Conservation (phyloP, 2,797 vertebrate genomes). For the Mormyrus proboscirostris region DNA sequence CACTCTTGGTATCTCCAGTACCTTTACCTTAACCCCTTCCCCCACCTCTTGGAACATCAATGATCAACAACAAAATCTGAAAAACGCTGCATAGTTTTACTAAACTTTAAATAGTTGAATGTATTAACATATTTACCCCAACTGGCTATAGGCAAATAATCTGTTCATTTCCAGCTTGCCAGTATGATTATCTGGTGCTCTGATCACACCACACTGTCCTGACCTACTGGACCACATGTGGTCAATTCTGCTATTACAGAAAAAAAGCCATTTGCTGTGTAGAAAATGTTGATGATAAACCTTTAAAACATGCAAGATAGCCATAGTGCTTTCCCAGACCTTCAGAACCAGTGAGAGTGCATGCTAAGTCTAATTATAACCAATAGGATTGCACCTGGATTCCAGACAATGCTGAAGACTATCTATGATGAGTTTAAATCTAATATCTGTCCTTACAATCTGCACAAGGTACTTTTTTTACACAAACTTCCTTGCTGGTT, state of each 20-base stretch:
- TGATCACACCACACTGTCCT: not conserved
- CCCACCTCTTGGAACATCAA: not conserved
- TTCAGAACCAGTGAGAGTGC: not conserved
- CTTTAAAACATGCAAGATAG: not conserved
- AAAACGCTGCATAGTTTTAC: not conserved
- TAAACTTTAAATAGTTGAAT: not conserved
- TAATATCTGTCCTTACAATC: not conserved
- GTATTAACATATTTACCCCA: not conserved
- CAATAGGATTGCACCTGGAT: not conserved
- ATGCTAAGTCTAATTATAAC: not conserved
- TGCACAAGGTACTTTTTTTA: not conserved
- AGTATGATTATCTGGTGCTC: not conserved
- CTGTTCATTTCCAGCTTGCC: not conserved
- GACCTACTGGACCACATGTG: not conserved
- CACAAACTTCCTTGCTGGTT: not conserved
- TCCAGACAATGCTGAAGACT: not conserved
- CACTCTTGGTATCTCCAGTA: not conserved
- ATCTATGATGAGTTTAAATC: not conserved
- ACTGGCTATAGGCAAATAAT: not conserved
- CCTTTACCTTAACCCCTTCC: not conserved
- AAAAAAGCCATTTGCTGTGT: not conserved
- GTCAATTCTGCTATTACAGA: not conserved
- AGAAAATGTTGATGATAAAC: not conserved
- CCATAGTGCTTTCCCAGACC: not conserved
- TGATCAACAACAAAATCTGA: not conserved